phyloP scores from a whole-genome alignment of 1,140 invertebrate genomes.

The Laupala kohalensis region DNA sequence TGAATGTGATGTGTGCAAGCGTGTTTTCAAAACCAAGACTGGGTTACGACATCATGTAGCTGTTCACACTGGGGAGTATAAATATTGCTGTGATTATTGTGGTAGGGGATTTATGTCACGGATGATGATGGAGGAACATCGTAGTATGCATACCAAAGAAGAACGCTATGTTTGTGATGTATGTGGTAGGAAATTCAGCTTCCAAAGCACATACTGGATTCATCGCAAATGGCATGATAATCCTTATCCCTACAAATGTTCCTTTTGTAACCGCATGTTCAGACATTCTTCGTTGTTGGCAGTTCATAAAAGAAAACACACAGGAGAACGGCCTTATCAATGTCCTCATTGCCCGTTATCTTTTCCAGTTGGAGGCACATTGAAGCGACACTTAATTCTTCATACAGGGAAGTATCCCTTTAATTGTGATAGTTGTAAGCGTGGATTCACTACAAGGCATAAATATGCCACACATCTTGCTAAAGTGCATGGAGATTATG shows the following conservation, averaged over 20 bases:
- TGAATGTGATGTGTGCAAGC: conserved; percentile 17
- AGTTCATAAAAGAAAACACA: conserved; percentile 18
- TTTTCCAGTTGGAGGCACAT: conserved; percentile 15
- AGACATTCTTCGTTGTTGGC: conserved; percentile 19
- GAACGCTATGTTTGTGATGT: conserved; percentile 19
- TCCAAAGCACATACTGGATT: conserved; percentile 20
- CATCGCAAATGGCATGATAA: conserved; percentile 21
- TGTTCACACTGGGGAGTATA: conserved; percentile 18
- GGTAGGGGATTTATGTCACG: conserved; percentile 17
- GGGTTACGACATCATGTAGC: conserved; percentile 16
- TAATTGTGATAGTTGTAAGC: conserved; percentile 17
- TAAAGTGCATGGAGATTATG: conserved; percentile 10
- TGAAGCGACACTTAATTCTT: conserved; percentile 18
- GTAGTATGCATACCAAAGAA: conserved; percentile 18
- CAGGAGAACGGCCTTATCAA: conserved; percentile 16
- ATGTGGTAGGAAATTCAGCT: conserved; percentile 18
- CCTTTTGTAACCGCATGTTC: conserved; percentile 18
- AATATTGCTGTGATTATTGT: conserved; percentile 19
- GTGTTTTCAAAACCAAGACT: conserved; percentile 18
- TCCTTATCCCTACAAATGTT: conserved; percentile 22
- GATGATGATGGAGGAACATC: conserved; percentile 18
- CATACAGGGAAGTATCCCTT: conserved; percentile 19
- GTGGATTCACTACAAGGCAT: conserved; percentile 17
- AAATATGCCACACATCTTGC: conserved; percentile 17
- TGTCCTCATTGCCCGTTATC: conserved; percentile 16